Conservation (phyloP, 2,113 vertebrate species). For the Heterochromis multidens region DNA sequence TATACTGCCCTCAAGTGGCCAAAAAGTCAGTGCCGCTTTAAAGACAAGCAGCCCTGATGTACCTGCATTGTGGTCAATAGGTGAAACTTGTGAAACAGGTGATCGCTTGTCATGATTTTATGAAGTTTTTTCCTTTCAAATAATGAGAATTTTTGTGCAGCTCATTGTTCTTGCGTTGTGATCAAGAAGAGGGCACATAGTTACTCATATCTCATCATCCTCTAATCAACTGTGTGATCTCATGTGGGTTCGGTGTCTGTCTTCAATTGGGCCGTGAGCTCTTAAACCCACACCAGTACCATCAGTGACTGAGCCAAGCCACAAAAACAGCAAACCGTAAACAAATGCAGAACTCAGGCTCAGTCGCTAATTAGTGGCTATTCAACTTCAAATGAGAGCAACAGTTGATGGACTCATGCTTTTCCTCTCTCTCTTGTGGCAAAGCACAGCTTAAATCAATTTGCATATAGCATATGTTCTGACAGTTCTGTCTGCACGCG, state of each 20-base stretch:
- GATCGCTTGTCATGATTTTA: not conserved
- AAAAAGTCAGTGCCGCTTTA: not conserved
- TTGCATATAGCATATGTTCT: not conserved
- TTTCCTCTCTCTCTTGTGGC: slow-evolving; percentile 1
- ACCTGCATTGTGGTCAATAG: too few species aligned
- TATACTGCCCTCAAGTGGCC: not conserved
- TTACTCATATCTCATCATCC: not conserved
- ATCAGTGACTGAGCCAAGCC: not conserved
- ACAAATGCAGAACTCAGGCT: not conserved
- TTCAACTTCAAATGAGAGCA: not conserved
- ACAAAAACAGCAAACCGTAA: slow-evolving; percentile 3
- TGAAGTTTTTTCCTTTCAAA: not conserved
- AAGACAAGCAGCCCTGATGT: too few species aligned
- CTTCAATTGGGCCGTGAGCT: slow-evolving; percentile 2
- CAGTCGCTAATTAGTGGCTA: not conserved
- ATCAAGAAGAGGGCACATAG: not conserved
- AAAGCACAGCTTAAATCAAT: slow-evolving; percentile 9
- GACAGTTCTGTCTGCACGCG: not conserved
- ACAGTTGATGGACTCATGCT: not conserved
- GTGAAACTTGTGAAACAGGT: too few species aligned
- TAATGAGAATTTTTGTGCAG: not conserved
- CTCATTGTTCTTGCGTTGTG: not conserved
- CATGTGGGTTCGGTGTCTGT: not conserved
- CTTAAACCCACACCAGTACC: slow-evolving; percentile 5
- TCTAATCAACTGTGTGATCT: not conserved